phyloP scores from a whole-genome alignment of 2,113 vertebrate genomes.

The Pollimyrus isidori region DNA sequence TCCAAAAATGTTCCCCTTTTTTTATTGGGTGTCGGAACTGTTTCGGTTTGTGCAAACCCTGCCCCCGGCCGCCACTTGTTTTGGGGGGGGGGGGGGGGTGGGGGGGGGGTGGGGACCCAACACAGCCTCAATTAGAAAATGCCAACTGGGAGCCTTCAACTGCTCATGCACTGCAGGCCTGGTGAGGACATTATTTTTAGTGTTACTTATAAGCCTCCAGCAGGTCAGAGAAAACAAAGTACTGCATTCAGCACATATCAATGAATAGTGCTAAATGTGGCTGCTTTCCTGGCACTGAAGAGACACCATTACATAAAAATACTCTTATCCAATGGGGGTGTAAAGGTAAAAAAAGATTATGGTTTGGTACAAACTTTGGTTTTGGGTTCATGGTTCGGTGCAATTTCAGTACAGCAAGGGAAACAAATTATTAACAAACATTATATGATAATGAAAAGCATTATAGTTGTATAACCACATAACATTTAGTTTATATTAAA shows the following conservation, averaged over 20 bases:
- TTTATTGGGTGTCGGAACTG: no score
- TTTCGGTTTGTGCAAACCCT: no score
- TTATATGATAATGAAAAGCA: not conserved
- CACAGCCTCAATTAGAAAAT: not conserved
- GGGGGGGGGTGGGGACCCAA: not conserved
- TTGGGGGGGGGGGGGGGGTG: no score
- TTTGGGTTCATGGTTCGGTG: not conserved
- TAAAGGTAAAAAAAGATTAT: not conserved
- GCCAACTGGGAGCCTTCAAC: not conserved
- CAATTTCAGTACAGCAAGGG: not conserved
- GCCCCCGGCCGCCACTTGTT: no score
- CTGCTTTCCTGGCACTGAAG: not conserved
- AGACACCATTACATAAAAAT: not conserved
- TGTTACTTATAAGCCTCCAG: not conserved
- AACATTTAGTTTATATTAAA: not conserved
- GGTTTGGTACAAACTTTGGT: not conserved
- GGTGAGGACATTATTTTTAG: not conserved
- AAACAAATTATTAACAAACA: not conserved
- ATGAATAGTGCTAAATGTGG: not conserved
- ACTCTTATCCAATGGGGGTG: not conserved
- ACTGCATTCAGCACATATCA: not conserved
- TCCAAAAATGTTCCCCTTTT: no score
- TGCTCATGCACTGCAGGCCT: not conserved
- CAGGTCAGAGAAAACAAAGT: not conserved
- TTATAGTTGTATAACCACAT: not conserved